Percentiles rank a stretch among this genome's conserved stretches.
These are phyloP conservation scores for Nasonia longicornis DNA, from an alignment of 1,140 invertebrate species.

Conservation along the genomic window DNA sequence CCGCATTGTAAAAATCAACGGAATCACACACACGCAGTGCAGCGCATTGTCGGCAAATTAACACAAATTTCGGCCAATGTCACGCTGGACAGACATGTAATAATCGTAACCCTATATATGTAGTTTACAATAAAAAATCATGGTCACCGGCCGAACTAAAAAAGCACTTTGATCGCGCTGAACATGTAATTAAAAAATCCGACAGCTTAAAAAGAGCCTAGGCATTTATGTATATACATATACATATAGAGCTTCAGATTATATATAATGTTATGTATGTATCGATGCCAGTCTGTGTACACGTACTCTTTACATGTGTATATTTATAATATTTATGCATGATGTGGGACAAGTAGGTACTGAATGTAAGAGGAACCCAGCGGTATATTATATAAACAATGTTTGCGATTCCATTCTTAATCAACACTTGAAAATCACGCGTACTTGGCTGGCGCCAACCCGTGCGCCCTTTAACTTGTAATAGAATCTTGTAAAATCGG, in stretches of 20 bases:
- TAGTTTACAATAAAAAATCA: not conserved
- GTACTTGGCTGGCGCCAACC: not conserved
- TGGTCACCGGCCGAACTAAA: constrained; percentile 27
- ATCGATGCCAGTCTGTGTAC: constrained; percentile 44
- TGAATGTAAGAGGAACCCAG: constrained; percentile 33
- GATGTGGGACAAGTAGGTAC: constrained; percentile 40
- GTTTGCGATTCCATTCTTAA: constrained; percentile 36
- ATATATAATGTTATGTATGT: constrained; percentile 38
- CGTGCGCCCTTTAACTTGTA: constrained; percentile 33
- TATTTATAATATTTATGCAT: constrained; percentile 22
- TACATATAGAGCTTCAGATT: constrained; percentile 30
- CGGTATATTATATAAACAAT: constrained; percentile 13
- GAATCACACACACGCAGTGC: constrained; percentile 22
- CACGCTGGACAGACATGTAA: not conserved
- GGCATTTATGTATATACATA: constrained; percentile 43
- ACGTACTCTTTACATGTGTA: constrained; percentile 40
- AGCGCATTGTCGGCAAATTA: constrained; percentile 16
- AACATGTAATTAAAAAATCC: constrained; percentile 41
- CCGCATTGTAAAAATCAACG: constrained; percentile 19
- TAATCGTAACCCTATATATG: not conserved
- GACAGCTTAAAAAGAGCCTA: constrained; percentile 40
- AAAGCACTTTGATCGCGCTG: constrained; percentile 21
- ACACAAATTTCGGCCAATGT: constrained; percentile 10
- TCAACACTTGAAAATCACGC: constrained; percentile 30
- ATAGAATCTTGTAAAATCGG: constrained; percentile 44